Percentiles rank a stretch among this genome's conserved stretches.
phyloP scores from a whole-genome alignment of 1,140 invertebrate genomes.

The Bathynomus jamesi region DNA sequence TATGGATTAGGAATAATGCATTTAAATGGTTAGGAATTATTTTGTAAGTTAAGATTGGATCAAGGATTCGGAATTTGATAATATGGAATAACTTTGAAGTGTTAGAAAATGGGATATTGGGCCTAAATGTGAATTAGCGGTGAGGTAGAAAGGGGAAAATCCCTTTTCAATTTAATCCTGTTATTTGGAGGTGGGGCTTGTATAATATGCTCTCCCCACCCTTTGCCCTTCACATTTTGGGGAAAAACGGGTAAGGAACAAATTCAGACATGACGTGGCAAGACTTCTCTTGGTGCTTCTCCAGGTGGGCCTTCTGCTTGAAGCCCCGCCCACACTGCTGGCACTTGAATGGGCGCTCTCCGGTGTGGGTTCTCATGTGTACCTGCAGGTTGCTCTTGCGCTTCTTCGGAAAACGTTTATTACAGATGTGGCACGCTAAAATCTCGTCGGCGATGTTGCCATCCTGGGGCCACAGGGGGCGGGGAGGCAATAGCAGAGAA shows the following conservation, averaged over 20 bases:
- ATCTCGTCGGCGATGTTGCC: conserved; percentile 32
- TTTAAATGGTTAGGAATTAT: too few relatives aligned
- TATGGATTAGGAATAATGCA: too few relatives aligned
- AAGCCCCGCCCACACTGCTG: conserved; percentile 37
- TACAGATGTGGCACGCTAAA: conserved; percentile 34
- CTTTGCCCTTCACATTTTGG: conserved; percentile 16
- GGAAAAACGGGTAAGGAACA: conserved; percentile 37
- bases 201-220: background rate
- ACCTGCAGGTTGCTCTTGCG: conserved; percentile 88
- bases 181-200: background rate
- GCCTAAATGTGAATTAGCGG: too few relatives aligned
- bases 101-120: too few relatives aligned
- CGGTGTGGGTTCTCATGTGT: conserved; percentile 92
- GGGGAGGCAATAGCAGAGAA: conserved; percentile 28
- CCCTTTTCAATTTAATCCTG: too few relatives aligned
- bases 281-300: conserved; percentile 38
- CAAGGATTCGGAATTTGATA: too few relatives aligned
- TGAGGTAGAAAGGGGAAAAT: too few relatives aligned
- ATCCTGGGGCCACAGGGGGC: conserved; percentile 31
- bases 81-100: too few relatives aligned
- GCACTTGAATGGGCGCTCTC: conserved; percentile 44
- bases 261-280: conserved; percentile 36
- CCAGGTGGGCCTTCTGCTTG: conserved; percentile 38
- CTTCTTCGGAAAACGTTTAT: conserved; percentile 35
- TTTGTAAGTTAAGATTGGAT: too few relatives aligned